phyloP scores from a whole-genome alignment of 1,140 invertebrate genomes.

The Drosophila asahinai region DNA sequence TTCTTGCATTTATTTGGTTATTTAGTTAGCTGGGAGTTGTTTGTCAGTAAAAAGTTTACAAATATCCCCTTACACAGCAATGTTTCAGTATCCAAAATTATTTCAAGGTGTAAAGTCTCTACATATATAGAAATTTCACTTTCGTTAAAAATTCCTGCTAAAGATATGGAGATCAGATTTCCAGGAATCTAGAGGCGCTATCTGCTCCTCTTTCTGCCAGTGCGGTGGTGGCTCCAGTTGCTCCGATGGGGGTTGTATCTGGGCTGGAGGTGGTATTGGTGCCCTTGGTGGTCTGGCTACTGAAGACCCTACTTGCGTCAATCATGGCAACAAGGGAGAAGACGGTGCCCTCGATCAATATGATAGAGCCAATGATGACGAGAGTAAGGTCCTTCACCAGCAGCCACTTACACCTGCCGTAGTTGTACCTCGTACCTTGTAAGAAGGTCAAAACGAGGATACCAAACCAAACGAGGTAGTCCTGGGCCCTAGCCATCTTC shows the following conservation, averaged over 20 bases:
- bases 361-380: constrained; percentile 20
- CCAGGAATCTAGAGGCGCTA: too few species aligned
- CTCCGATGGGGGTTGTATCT: too few species aligned
- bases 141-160: background rate
- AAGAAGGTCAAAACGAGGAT: constrained; percentile 7
- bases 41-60: constrained; percentile 1
- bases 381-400: constrained; percentile 42
- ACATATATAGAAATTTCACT: background rate
- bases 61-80: background rate
- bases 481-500: constrained; percentile 32
- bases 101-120: background rate
- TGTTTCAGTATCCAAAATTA: background rate
- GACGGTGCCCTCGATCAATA: constrained; percentile 34
- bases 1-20: background rate
- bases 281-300: too few species aligned
- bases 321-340: constrained; percentile 25
- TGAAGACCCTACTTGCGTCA: background rate
- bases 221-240: too few species aligned
- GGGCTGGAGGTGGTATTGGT: too few species aligned
- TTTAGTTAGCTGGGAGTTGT: background rate
- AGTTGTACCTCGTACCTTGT: constrained; percentile 18
- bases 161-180: background rate
- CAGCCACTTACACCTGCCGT: constrained; percentile 43
- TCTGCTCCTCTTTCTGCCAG: too few species aligned
- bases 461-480: constrained; percentile 47